Evolutionary conservation across 1,140 invertebrate species (phyloP), one percentile per base, ranked within the genome.

Genomic region (Drosophila kurseongensis): DNA sequence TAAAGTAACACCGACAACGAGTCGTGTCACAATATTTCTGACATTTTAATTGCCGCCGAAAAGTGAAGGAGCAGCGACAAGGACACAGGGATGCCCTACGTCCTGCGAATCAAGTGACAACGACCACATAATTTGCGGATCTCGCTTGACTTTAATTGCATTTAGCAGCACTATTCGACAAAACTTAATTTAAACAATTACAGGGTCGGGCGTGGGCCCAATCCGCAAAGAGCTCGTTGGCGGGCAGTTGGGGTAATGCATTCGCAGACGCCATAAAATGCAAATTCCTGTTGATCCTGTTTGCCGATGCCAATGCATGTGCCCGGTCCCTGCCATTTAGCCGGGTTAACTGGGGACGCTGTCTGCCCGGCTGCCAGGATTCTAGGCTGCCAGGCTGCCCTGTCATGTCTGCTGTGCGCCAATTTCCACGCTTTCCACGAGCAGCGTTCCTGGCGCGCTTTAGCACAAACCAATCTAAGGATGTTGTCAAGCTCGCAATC

Each of bases 271-370:
- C 85, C 74, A 90, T 89, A 86, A 88, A 86, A 90, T 90, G 86
- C 86, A 90, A 90, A 90, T 90, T 90, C 82, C 79, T 86, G 82
- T 75, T 90, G 86, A 90, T 90, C 88, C 88, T 83, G 83, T 90
- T 90, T 77, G 77, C 77, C 80, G 68, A 78, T 90, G 88, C 80
- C 75, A 78, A 44, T 71, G 81, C 86, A 90, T 90, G 81, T 84
- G 69, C 83, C 50, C 59, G 76, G 32, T 54, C 60, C 54, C 77
- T 78, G 85, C 66, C 84, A 80, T 83, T 88, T 88, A 83, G 78
- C 65, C 62, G 62, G 51, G 68, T 72, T 72, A 72, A 72, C 66
- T 58, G 68, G 67, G 35, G 47, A 44, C 42, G 68, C 65, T 42
- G 65, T 61, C 69, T 74, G 69, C 58, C 61, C 45, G 50, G 32